phyloP scores from a whole-genome alignment of 2,888 invertebrate genomes.

The Bugula neritina region DNA sequence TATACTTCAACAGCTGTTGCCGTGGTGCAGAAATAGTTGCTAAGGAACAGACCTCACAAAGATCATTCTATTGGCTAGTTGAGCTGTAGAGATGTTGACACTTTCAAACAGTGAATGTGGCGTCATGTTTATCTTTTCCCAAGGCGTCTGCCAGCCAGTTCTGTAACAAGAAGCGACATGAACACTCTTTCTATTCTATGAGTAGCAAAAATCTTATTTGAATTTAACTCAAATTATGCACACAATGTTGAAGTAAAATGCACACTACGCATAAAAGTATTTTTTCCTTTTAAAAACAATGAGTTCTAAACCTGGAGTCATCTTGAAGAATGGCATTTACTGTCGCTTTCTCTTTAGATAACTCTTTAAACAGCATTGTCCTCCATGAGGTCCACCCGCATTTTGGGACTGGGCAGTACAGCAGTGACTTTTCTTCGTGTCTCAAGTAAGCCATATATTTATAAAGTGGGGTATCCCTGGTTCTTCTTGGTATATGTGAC shows the following conservation, averaged over 20 bases:
- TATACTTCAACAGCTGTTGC: no score
- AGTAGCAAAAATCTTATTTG: no score
- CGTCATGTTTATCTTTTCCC: not conserved
- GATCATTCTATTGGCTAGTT: not conserved
- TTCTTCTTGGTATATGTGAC: not conserved
- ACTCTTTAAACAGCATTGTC: not conserved
- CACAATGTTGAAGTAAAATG: no score
- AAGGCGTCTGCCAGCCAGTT: not conserved
- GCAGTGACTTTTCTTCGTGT: not conserved
- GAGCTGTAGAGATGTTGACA: not conserved
- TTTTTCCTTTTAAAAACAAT: no score
- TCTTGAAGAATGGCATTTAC: not conserved
- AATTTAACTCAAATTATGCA: no score
- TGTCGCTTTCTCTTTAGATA: not conserved
- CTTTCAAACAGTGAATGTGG: not conserved
- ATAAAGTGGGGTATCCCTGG: not conserved
- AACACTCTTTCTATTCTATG: no score
- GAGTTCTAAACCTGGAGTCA: not conserved
- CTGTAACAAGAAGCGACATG: no score
- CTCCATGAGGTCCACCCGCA: not conserved
- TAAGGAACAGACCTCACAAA: not conserved
- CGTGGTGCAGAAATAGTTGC: no score
- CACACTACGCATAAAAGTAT: no score
- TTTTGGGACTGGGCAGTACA: not conserved
- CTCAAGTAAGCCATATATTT: not conserved